Evolutionary conservation across 2,113 vertebrate genomes (phyloP).

Genomic region (Hylia prasina): DNA sequence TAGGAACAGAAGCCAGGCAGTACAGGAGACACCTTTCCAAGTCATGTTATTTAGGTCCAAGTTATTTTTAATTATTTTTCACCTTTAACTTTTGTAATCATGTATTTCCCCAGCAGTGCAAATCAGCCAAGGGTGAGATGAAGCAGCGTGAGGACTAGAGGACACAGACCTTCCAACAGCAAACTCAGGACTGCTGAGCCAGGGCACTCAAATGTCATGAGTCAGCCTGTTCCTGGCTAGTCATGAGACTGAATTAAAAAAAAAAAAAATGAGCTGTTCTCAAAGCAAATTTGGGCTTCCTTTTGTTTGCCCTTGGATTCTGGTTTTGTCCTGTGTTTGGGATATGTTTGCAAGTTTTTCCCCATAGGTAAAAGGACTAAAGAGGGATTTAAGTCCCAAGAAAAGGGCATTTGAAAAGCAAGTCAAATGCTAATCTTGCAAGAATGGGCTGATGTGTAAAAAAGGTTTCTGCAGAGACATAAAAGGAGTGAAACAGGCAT

Average conservation of each 20-base stretch:
- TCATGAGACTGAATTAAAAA: constrained; percentile 31
- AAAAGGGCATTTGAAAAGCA: not conserved
- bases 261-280: constrained; percentile 33
- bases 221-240: constrained; percentile 22
- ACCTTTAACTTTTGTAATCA: not conserved
- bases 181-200: constrained; percentile 13
- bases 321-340: not conserved
- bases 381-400: not conserved
- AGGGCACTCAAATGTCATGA: constrained; percentile 13
- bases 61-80: not conserved
- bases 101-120: not conserved
- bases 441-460: not conserved
- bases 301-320: not conserved
- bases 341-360: not conserved
- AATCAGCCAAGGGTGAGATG: not conserved
- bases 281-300: constrained; percentile 7
- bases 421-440: not conserved
- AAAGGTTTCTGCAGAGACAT: not conserved
- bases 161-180: not conserved
- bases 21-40: not conserved
- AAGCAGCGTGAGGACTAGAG: not conserved
- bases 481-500: not conserved
- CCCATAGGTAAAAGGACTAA: not conserved
- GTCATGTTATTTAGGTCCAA: not conserved
- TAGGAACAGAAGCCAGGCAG: not conserved